phyloP scores from a whole-genome alignment of 2,113 vertebrate genomes.

The Merops nubicus region DNA sequence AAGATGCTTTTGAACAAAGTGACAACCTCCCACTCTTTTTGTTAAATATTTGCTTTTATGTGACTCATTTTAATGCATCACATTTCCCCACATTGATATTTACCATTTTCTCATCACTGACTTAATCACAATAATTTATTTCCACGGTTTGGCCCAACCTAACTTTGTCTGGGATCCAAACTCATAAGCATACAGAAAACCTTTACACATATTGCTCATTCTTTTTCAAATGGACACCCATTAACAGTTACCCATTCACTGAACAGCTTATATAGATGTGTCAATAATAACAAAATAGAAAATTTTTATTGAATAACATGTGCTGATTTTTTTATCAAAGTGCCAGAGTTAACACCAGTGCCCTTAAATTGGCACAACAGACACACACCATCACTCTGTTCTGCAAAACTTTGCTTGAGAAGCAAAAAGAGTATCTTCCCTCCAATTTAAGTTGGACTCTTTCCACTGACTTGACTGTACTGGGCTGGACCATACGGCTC shows the following conservation, averaged over 20 bases:
- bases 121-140: neutral
- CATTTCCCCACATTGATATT: neutral
- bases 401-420: neutral
- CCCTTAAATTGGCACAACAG: neutral
- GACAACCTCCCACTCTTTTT: neutral
- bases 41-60: conserved; percentile 14
- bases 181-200: neutral
- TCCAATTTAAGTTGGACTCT: neutral
- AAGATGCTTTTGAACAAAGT: neutral
- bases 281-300: neutral
- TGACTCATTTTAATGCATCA: neutral
- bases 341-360: neutral
- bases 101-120: neutral
- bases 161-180: neutral
- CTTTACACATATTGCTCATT: neutral
- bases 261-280: neutral
- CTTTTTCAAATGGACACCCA: neutral
- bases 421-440: neutral
- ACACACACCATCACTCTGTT: neutral
- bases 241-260: neutral
- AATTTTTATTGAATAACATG: neutral
- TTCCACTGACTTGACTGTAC: neutral
- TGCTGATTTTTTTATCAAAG: neutral
- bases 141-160: neutral
- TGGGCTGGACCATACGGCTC: neutral